These are phyloP conservation scores for Staurois parvus DNA, from an alignment of 2,797 vertebrate genomes.

Conservation along the genomic window DNA sequence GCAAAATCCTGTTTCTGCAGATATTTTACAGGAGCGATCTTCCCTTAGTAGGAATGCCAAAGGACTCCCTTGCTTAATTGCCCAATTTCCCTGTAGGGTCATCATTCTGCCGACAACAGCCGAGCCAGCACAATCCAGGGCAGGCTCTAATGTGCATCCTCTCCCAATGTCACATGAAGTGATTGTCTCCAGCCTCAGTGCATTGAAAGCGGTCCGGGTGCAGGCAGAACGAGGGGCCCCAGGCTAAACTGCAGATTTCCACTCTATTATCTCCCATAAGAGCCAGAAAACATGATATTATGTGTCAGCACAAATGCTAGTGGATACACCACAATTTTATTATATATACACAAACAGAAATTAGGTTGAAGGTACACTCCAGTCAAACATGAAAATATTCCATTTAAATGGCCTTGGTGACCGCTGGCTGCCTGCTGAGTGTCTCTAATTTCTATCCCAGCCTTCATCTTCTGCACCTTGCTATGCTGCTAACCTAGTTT, in stretches of 20 bases:
- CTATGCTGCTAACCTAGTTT: background rate
- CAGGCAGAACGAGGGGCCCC: background rate
- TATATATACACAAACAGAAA: background rate
- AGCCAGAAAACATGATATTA: conserved; percentile 9
- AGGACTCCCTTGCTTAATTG: background rate
- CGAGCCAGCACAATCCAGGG: background rate
- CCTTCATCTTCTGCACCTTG: background rate
- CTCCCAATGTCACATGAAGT: conserved; percentile 13
- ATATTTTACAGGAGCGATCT: background rate
- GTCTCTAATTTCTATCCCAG: background rate
- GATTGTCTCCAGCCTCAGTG: conserved; percentile 8
- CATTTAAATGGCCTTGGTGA: background rate
- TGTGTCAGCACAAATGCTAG: conserved; percentile 18
- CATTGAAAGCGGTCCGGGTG: background rate
- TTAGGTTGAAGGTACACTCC: background rate
- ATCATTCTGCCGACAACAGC: background rate
- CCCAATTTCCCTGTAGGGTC: background rate
- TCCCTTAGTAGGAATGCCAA: background rate
- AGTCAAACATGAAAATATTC: background rate
- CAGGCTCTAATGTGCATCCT: background rate
- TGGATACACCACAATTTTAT: background rate
- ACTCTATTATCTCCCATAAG: conserved; percentile 33
- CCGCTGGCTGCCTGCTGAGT: background rate
- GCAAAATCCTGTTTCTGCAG: background rate
- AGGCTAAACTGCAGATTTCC: conserved; percentile 12